A percentile compares a stretch with the other conserved stretches of the same genome.
These are phyloP conservation scores for Sinonovacula constricta DNA, from an alignment of 1,140 invertebrate genomes.

Conservation along the genomic window DNA sequence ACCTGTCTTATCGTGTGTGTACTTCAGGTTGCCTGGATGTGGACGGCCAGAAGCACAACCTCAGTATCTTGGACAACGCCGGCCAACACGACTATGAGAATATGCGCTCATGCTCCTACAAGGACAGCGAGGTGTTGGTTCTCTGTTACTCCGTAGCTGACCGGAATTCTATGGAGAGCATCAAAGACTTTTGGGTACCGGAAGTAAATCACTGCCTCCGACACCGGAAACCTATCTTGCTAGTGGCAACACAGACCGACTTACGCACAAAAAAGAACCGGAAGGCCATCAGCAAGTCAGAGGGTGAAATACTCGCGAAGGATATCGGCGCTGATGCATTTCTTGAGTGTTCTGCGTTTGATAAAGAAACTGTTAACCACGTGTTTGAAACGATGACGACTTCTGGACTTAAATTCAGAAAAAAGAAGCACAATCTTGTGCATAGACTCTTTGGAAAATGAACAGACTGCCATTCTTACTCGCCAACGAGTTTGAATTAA, in stretches of 20 bases:
- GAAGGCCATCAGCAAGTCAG: constrained; percentile 3
- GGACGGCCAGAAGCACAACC: constrained; percentile 33
- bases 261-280: constrained; percentile 14
- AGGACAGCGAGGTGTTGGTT: constrained; percentile 91
- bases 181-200: constrained; percentile 89
- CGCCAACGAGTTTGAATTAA: neutral
- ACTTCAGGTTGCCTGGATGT: constrained; percentile 46
- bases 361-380: constrained; percentile 32
- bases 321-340: constrained; percentile 44
- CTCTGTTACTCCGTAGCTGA: constrained; percentile 99
- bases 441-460: constrained; percentile 41
- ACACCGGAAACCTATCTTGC: constrained; percentile 26
- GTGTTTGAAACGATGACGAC: constrained; percentile 45
- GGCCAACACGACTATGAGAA: constrained; percentile 51
- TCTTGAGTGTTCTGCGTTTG: constrained; percentile 31
- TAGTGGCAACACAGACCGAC: constrained; percentile 46
- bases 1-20: too few relatives aligned
- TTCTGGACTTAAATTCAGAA: constrained; percentile 32
- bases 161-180: constrained; percentile 98
- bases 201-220: constrained; percentile 78
- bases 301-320: constrained; percentile 29
- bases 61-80: constrained; percentile 49
- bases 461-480: constrained; percentile 1
- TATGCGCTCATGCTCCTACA: constrained; percentile 45
- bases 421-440: constrained; percentile 38